These are phyloP conservation scores for Subacronicta megacephala DNA, from an alignment of 2,888 invertebrate genomes.

Conservation along the genomic window DNA sequence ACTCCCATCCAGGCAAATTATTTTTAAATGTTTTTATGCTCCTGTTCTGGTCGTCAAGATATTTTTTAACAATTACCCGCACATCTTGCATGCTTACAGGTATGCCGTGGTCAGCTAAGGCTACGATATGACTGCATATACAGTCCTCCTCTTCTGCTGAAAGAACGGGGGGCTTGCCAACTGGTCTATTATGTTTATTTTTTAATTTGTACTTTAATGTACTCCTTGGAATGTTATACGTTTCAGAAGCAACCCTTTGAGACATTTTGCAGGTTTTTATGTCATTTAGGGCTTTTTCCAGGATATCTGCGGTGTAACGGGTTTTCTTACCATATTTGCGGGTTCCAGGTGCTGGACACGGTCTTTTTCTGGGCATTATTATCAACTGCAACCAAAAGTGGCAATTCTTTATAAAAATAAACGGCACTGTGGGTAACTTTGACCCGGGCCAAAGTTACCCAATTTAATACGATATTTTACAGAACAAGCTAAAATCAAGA, in stretches of 20 bases:
- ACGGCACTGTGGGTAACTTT: constrained; percentile 10
- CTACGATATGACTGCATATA: constrained; percentile 10
- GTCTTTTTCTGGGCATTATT: constrained; percentile 7
- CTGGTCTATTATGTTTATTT: constrained; percentile 8
- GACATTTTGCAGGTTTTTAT: constrained; percentile 12
- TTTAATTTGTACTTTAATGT: constrained; percentile 19
- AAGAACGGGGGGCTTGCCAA: constrained; percentile 13
- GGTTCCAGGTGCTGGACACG: constrained; percentile 7
- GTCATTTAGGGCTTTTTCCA: constrained; percentile 8
- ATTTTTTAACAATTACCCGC: constrained; percentile 8
- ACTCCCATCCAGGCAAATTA: constrained; percentile 31
- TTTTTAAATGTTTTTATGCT: constrained; percentile 19
- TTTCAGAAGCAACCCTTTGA: constrained; percentile 8
- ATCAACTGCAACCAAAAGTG: constrained; percentile 8
- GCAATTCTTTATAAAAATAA: constrained; percentile 8
- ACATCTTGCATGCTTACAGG: constrained; percentile 12
- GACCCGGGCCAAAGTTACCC: constrained; percentile 9
- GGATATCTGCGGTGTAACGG: constrained; percentile 7
- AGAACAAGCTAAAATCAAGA: too few species aligned
- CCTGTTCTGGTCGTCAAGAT: constrained; percentile 11
- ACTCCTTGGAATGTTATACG: constrained; percentile 15
- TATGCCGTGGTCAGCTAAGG: constrained; percentile 10
- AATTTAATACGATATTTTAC: too few species aligned
- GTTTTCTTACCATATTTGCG: constrained; percentile 12
- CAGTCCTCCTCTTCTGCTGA: constrained; percentile 9